phyloP scores from a whole-genome alignment of 2,888 invertebrate species.

The Callyntrura sp. region DNA sequence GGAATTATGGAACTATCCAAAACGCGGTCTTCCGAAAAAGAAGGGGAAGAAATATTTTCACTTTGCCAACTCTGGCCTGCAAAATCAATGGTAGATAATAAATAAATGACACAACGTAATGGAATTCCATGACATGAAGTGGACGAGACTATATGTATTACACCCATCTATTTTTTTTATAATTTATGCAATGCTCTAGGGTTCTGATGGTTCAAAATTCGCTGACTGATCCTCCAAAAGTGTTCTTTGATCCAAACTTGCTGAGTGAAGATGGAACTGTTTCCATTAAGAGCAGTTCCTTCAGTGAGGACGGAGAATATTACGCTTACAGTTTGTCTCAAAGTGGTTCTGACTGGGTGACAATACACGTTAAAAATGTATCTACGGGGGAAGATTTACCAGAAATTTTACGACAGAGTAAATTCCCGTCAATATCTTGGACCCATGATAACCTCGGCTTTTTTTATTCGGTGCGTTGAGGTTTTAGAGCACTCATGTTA shows the following conservation, averaged over 20 bases:
- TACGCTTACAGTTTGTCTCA: conserved; percentile 97
- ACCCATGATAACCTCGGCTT: conserved; percentile 97
- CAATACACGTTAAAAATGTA: conserved; percentile 93
- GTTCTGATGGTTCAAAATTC: conserved; percentile 95
- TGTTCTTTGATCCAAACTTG: conserved; percentile 98
- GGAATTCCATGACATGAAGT: background rate
- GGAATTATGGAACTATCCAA: conserved; percentile 98
- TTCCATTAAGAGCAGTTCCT: conserved; percentile 91
- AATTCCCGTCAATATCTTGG: conserved; percentile 97
- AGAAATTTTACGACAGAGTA: conserved; percentile 95
- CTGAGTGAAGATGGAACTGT: conserved; percentile 96
- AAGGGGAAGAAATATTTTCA: conserved; percentile 96
- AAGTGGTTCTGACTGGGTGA: conserved; percentile 98
- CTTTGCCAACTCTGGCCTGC: conserved; percentile 96
- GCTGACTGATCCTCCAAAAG: conserved; percentile 90
- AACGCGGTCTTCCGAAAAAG: conserved; percentile 94
- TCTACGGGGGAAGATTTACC: conserved; percentile 92
- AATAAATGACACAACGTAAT: background rate
- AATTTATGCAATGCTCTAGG: conserved; percentile 86
- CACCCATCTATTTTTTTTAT: no score
- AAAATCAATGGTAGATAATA: conserved; percentile 93
- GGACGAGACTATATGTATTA: no score
- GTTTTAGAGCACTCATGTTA: conserved; percentile 90
- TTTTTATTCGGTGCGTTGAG: conserved; percentile 92
- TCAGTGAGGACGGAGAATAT: conserved; percentile 95